phyloP scores from a whole-genome alignment of 2,113 vertebrate genomes.

The Phylloscopus trochiloides region DNA sequence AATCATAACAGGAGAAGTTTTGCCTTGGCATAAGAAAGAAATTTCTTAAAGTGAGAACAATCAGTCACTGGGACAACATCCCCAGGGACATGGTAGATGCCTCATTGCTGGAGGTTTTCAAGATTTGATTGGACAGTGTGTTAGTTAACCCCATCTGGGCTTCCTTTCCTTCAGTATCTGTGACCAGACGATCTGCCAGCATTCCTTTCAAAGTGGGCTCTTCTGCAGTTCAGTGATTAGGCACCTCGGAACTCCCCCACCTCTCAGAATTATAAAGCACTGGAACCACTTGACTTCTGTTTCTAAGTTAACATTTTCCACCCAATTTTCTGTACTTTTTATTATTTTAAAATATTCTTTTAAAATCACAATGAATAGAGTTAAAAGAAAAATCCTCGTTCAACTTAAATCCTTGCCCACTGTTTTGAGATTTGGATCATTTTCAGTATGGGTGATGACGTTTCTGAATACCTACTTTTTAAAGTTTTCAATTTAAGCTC shows the following conservation, averaged over 20 bases:
- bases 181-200: neutral
- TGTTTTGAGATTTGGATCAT: neutral
- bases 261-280: neutral
- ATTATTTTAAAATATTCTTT: neutral
- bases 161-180: neutral
- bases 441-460: neutral
- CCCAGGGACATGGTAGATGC: too few species aligned
- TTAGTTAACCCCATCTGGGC: neutral
- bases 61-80: neutral
- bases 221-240: neutral
- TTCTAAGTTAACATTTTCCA: neutral
- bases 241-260: neutral
- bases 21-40: neutral
- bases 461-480: neutral
- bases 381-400: neutral
- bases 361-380: fast-evolving
- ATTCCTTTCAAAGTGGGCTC: neutral
- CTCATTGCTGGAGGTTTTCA: neutral
- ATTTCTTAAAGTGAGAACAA: neutral
- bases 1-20: neutral
- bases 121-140: fast-evolving
- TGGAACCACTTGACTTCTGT: neutral
- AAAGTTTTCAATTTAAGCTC: neutral
- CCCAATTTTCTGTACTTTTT: neutral
- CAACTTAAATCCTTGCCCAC: neutral